These are phyloP conservation scores for Cydia fagiglandana DNA, from an alignment of 1,140 invertebrate genomes.

Conservation along the genomic window DNA sequence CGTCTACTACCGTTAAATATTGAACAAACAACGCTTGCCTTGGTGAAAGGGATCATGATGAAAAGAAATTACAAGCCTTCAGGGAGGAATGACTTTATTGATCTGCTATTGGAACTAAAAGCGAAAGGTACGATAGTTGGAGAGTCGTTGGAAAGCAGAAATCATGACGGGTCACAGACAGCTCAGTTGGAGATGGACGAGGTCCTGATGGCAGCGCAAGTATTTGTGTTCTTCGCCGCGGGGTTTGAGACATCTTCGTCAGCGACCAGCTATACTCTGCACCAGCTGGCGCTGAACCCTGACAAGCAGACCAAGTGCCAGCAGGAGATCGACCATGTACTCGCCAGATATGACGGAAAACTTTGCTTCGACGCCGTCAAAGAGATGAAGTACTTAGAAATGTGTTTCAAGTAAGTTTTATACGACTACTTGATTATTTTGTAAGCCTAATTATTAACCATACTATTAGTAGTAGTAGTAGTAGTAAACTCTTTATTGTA, in stretches of 20 bases:
- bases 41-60: conserved; percentile 37
- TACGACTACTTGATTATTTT: too few species aligned
- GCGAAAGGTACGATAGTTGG: conserved; percentile 52
- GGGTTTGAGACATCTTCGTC: conserved; percentile 77
- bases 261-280: conserved; percentile 70
- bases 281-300: conserved; percentile 76
- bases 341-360: conserved; percentile 52
- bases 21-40: conserved; percentile 15
- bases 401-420: conserved; percentile 46
- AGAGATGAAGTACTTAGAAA: conserved; percentile 60
- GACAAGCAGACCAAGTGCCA: conserved; percentile 79
- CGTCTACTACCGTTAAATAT: conserved; percentile 35
- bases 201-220: conserved; percentile 66
- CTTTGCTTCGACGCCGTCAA: conserved; percentile 63
- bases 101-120: conserved; percentile 77
- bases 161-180: conserved; percentile 43
- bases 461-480: too few species aligned
- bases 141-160: conserved; percentile 66
- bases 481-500: too few species aligned
- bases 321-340: conserved; percentile 75
- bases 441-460: too few species aligned
- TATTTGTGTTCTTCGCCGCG: conserved; percentile 78
- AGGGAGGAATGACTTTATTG: conserved; percentile 76
- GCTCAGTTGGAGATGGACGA: conserved; percentile 44
- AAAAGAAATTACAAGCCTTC: conserved; percentile 40